Evolutionary conservation across 1,140 invertebrate species (phyloP).

Genomic region (Brachionus koreanus): DNA sequence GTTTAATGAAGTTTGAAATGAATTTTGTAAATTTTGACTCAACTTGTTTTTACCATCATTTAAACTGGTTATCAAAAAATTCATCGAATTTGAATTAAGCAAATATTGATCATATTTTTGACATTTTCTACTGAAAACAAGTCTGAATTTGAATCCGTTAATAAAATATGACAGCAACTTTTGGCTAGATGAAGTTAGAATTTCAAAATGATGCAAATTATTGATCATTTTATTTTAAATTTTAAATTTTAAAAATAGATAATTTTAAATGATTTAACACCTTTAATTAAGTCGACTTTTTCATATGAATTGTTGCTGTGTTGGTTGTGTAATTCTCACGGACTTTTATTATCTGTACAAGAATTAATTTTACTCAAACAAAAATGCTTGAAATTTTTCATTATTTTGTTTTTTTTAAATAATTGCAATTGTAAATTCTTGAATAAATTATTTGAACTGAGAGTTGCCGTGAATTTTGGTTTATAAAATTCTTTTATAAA

Average conservation of each 20-base stretch:
- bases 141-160: conserved; percentile 37
- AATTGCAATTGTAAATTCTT: background rate
- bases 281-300: background rate
- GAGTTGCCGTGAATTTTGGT: background rate
- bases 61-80: conserved; percentile 27
- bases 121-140: background rate
- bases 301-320: background rate
- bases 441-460: background rate
- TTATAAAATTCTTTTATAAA: background rate
- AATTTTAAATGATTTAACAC: background rate
- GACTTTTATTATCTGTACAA: background rate
- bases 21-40: background rate
- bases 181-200: conserved; percentile 7
- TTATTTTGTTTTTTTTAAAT: background rate
- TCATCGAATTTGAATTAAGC: conserved; percentile 35
- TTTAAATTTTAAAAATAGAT: background rate
- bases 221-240: conserved; percentile 38
- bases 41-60: background rate
- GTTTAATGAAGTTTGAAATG: conserved; percentile 24
- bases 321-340: background rate
- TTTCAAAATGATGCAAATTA: conserved; percentile 43
- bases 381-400: conserved; percentile 6
- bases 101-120: conserved; percentile 27
- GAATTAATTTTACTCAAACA: background rate
- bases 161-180: conserved; percentile 21